A percentile compares a stretch with the other conserved stretches of the same genome.
These are phyloP conservation scores for Portevinia maculata DNA, from an alignment of 2,888 invertebrate genomes.

Conservation along the genomic window DNA sequence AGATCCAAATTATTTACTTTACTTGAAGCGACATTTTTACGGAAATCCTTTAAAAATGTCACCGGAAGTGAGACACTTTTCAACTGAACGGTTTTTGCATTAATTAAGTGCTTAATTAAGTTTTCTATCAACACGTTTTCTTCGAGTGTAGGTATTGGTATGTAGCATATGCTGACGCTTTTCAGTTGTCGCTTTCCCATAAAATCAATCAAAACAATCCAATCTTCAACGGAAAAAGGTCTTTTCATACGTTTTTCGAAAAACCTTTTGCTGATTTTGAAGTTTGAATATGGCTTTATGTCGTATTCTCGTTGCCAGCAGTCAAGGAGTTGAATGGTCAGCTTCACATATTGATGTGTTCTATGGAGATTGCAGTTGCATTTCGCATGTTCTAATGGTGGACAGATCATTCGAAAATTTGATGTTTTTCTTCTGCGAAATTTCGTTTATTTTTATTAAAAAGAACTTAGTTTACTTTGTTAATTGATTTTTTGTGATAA, in stretches of 20 bases:
- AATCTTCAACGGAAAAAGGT: conserved; percentile 76
- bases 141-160: conserved; percentile 15
- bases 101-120: conserved; percentile 73
- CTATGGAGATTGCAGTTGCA: conserved; percentile 15
- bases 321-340: conserved; percentile 77
- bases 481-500: no score
- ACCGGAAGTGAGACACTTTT: conserved; percentile 76
- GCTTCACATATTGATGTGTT: not conserved
- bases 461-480: no score
- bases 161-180: conserved; percentile 35
- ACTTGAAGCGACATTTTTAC: conserved; percentile 70
- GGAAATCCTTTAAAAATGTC: conserved; percentile 77
- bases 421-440: no score
- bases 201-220: conserved; percentile 77
- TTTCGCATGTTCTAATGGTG: not conserved
- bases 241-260: conserved; percentile 79
- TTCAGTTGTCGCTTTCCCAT: conserved; percentile 70
- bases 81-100: conserved; percentile 75
- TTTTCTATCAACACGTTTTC: not conserved
- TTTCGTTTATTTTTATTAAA: no score
- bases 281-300: conserved; percentile 78
- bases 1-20: conserved; percentile 76
- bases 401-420: conserved; percentile 48
- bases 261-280: conserved; percentile 77
- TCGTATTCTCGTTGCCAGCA: conserved; percentile 82